Evolutionary conservation across 1,140 invertebrate genomes (phyloP).

Genomic region (Araneus ventricosus): DNA sequence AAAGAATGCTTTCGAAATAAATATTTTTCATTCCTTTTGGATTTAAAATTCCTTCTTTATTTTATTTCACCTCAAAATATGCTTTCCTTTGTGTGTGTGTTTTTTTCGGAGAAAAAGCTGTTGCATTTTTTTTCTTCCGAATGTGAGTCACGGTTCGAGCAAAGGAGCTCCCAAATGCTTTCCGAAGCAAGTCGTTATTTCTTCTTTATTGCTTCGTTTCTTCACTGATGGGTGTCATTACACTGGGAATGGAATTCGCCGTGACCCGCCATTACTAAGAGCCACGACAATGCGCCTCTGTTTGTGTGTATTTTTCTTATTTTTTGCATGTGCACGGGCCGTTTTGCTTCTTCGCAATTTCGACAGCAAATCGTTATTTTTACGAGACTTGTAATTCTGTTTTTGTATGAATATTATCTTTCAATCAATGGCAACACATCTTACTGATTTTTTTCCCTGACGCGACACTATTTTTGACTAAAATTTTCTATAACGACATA

Average conservation of each 20-base stretch:
- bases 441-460: too few relatives aligned
- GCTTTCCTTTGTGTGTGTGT: too few relatives aligned
- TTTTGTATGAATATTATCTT: too few relatives aligned
- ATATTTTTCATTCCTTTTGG: too few relatives aligned
- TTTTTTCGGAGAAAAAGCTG: too few relatives aligned
- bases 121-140: not conserved
- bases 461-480: too few relatives aligned
- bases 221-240: constrained; percentile 20
- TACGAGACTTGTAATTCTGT: not conserved
- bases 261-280: not conserved
- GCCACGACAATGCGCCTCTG: not conserved
- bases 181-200: constrained; percentile 8
- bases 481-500: too few relatives aligned
- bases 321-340: not conserved
- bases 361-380: not conserved
- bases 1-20: too few relatives aligned
- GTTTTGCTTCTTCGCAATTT: not conserved
- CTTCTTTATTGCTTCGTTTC: constrained; percentile 4
- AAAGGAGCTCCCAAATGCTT: not conserved
- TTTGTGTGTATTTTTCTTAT: not conserved
- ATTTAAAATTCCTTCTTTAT: too few relatives aligned
- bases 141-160: not conserved
- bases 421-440: too few relatives aligned
- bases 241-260: not conserved
- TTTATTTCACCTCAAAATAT: too few relatives aligned